A percentile compares a stretch with the other conserved stretches of the same genome.
Conservation (phyloP, 1,140 invertebrate genomes). For the Arion vulgaris region DNA sequence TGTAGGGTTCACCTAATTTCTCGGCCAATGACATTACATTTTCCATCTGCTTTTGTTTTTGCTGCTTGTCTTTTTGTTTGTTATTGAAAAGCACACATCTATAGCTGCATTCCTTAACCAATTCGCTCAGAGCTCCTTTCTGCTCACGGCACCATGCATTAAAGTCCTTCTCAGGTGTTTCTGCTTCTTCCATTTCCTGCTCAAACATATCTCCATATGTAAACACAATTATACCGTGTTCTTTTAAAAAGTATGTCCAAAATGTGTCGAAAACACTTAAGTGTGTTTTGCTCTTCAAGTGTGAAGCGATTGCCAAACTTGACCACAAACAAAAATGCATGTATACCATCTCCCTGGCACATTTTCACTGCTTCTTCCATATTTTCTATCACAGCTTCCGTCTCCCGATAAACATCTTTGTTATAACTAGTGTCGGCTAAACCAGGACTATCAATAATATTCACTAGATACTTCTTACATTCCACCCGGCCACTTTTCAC, state of each 20-base stretch:
- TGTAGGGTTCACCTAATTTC: background rate
- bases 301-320: background rate
- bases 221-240: background rate
- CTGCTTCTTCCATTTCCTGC: background rate
- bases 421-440: background rate
- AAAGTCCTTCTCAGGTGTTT: background rate
- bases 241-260: background rate
- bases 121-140: background rate
- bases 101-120: background rate
- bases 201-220: slow-evolving; percentile 6
- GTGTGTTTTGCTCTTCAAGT: background rate
- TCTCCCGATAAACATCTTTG: background rate
- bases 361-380: background rate
- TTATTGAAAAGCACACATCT: slow-evolving; percentile 5
- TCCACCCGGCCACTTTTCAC: background rate
- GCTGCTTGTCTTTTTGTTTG: background rate
- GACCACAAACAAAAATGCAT: background rate
- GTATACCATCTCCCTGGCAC: background rate
- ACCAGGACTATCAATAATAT: background rate
- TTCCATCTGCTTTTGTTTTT: background rate
- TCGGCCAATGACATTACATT: background rate
- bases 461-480: background rate
- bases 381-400: background rate
- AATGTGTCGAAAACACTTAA: background rate
- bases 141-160: background rate